Evolutionary conservation across 2,888 invertebrate genomes (phyloP).

Genomic region (Cheiracanthium punctorium): DNA sequence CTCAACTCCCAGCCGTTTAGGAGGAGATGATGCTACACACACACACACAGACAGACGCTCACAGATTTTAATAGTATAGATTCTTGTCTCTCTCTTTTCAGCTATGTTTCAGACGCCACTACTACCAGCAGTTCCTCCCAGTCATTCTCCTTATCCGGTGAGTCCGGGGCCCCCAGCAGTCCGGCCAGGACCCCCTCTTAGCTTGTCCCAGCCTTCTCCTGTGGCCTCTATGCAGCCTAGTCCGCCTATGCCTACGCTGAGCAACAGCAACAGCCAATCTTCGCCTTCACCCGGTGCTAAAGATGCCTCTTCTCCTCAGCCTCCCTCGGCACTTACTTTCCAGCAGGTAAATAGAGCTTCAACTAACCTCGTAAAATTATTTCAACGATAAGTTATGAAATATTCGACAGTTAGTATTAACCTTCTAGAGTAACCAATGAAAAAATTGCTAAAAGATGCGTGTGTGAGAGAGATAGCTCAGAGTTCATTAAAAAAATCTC

Average conservation of each 20-base stretch:
- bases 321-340: slow-evolving; percentile 71
- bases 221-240: slow-evolving; percentile 79
- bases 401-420: too few species aligned
- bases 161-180: slow-evolving; percentile 58
- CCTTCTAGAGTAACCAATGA: too few species aligned
- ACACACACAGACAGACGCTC: too few species aligned
- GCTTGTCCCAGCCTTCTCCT: slow-evolving; percentile 66
- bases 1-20: too few species aligned
- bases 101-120: slow-evolving; percentile 84
- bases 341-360: slow-evolving; percentile 69
- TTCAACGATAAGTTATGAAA: too few species aligned
- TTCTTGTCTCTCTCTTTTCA: slow-evolving; percentile 29
- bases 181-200: slow-evolving; percentile 56
- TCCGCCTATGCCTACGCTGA: slow-evolving; percentile 78
- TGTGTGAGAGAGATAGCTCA: too few species aligned
- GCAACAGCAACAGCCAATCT: slow-evolving; percentile 68
- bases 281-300: slow-evolving; percentile 69
- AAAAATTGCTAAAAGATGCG: too few species aligned
- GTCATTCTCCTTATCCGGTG: slow-evolving; percentile 71
- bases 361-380: too few species aligned
- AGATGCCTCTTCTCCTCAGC: slow-evolving; percentile 69
- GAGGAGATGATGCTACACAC: too few species aligned
- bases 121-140: slow-evolving; percentile 74
- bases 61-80: too few species aligned
- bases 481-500: too few species aligned